A percentile compares a stretch with the other conserved stretches of the same genome.
These are phyloP conservation scores for Cancer borealis DNA, from an alignment of 2,888 invertebrate genomes.

Conservation along the genomic window DNA sequence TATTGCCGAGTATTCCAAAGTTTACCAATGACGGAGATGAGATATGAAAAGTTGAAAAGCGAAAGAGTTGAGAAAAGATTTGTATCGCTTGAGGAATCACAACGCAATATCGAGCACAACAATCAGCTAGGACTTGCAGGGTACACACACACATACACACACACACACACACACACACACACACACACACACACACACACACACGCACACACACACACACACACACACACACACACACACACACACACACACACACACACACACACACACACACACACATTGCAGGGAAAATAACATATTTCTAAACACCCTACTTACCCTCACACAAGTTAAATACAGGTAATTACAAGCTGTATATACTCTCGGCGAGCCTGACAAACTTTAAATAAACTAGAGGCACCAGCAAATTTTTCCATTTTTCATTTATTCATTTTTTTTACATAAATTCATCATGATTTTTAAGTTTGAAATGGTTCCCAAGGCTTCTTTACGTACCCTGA, in stretches of 20 bases:
- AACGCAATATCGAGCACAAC: background rate
- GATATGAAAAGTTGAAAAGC: background rate
- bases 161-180: background rate
- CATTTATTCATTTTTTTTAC: no score
- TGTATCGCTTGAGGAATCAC: background rate
- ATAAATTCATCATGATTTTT: background rate
- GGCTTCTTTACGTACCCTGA: background rate
- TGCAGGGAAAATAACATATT: background rate
- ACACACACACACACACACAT: background rate
- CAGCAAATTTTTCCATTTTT: no score
- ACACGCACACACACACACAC: no score
- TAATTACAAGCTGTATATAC: background rate
- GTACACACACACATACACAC: background rate
- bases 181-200: background rate
- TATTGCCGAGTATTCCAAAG: no score
- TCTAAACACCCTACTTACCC: background rate
- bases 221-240: background rate
- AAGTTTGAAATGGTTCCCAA: background rate
- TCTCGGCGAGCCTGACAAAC: background rate
- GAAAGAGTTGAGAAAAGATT: background rate
- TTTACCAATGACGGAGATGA: background rate
- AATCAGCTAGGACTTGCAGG: background rate
- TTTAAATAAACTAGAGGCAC: background rate
- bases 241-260: no score
- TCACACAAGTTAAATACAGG: background rate